Percentiles rank a stretch among this genome's conserved stretches.
These are phyloP conservation scores for Thera britannica DNA, from an alignment of 2,888 invertebrate species.

Conservation along the genomic window DNA sequence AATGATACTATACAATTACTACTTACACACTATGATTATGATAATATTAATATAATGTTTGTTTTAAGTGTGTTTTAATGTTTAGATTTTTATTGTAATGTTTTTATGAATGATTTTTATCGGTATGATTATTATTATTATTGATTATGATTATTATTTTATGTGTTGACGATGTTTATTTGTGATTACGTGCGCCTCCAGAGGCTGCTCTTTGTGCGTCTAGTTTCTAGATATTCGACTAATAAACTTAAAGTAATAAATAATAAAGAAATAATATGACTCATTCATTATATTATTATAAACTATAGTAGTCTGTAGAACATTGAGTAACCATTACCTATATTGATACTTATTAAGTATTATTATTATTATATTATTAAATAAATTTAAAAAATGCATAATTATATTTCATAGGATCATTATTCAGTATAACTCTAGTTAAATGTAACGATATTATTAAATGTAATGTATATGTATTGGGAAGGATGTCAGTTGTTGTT, in stretches of 20 bases:
- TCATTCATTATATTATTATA: constrained; percentile 80
- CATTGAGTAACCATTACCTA: constrained; percentile 85
- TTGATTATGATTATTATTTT: constrained; percentile 81
- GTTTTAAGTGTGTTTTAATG: constrained; percentile 85
- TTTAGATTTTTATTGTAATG: constrained; percentile 86
- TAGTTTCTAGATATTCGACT: constrained; percentile 75
- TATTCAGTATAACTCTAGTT: constrained; percentile 86
- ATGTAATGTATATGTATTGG: constrained; percentile 73
- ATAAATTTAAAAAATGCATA: constrained; percentile 85
- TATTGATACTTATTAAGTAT: constrained; percentile 85
- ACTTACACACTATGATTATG: constrained; percentile 84
- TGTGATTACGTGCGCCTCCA: constrained; percentile 80
- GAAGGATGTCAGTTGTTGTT: constrained; percentile 56
- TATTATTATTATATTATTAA: constrained; percentile 85
- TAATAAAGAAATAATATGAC: constrained; percentile 79
- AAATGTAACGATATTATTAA: constrained; percentile 81
- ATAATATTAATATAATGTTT: constrained; percentile 85
- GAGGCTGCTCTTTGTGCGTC: constrained; percentile 77
- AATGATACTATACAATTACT: constrained; percentile 78
- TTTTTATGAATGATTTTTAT: constrained; percentile 85
- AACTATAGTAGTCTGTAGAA: constrained; percentile 82
- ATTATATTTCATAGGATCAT: constrained; percentile 86
- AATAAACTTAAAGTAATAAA: constrained; percentile 79
- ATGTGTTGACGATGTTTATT: constrained; percentile 84
- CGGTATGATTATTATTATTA: constrained; percentile 82